Base-by-base conservation (phyloP, 2,113 vertebrate genomes). In the Sciurus niger region DNA sequence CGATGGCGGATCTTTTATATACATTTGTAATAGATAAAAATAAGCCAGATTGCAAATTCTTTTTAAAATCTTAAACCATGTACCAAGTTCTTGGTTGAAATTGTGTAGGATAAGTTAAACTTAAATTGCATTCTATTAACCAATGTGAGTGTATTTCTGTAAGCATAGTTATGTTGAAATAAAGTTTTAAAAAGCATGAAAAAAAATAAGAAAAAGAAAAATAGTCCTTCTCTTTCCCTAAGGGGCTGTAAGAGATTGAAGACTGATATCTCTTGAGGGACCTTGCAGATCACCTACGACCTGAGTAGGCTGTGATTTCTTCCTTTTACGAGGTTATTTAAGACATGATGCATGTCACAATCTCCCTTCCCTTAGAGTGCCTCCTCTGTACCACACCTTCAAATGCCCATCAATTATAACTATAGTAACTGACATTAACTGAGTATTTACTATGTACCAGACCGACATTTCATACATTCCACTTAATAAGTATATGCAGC, bases 161-260 rank as follows among this genome's bases (percentile, higher is more conserved):
- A 40, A 40, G 40, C 40, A 40, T 40, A 40, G 40, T 40, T 40
- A 40, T 40, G 40, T 99, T 98, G 97, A 99, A 99, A 99, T 99
- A 99, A 99, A 99, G 98, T 98, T 99, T 98, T 98, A 97, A 98
- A 98, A 98, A 98, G 97, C 82, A 9, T 74, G 32, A 84, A 40
- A 40, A 40, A 40, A 40, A 40, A 40, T 37, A 37, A 37, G 37
- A 4, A 40, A 40, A 40, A 40, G 40, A 40, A 40, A 40, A 40
- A 40, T 40, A 40, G 40, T 4, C 28, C 40, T 13, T 90, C 4
- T 24, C 34, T 11, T 32, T 40, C 25, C 17, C 53, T 30, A 51
- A 60, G n/a, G 87, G n/a, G 22, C 25, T 37, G 11, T n/a, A 22
- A 94, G 70, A 51, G 13, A 43, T 4, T 63, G 60, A 58, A 51